Conservation (phyloP, 2,888 invertebrate genomes). For the Byasa hedistus region DNA sequence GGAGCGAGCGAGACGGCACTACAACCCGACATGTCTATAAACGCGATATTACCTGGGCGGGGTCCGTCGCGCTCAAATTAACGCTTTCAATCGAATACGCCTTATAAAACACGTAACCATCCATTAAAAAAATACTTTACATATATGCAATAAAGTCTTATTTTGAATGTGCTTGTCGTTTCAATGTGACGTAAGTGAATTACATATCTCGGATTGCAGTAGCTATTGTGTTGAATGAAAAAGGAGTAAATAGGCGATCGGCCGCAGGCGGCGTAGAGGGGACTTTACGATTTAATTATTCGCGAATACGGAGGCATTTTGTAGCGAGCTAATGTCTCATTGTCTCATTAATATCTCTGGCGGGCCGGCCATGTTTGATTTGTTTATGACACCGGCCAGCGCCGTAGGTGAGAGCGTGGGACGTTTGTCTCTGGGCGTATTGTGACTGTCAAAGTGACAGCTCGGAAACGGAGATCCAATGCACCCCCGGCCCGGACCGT, state of each 20-base stretch:
- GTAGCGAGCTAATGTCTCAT: conserved; percentile 80
- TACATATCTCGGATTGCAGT: conserved; percentile 69
- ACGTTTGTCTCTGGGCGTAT: conserved; percentile 39
- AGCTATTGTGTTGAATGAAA: conserved; percentile 80
- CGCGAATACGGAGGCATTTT: conserved; percentile 80
- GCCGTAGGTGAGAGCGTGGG: conserved; percentile 58
- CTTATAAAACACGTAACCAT: conserved; percentile 51
- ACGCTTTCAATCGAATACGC: conserved; percentile 73
- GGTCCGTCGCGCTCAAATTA: conserved; percentile 79
- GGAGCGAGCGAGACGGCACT: conserved; percentile 71
- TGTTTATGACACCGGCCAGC: conserved; percentile 71
- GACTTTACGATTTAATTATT: conserved; percentile 81
- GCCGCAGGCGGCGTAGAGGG: conserved; percentile 78
- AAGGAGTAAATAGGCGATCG: conserved; percentile 77
- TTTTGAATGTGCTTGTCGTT: conserved; percentile 33
- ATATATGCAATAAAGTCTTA: conserved; percentile 34
- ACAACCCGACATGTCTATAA: conserved; percentile 74
- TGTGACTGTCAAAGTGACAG: conserved; percentile 44
- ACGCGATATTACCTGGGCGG: conserved; percentile 76
- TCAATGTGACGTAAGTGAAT: conserved; percentile 55
- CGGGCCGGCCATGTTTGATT: conserved; percentile 78
- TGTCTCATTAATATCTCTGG: conserved; percentile 79
- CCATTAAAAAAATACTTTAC: conserved; percentile 43
- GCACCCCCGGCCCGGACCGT: conserved; percentile 31
- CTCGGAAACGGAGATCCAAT: conserved; percentile 44